Conservation (phyloP, 2,888 invertebrate genomes). For the Lingula anatina region DNA sequence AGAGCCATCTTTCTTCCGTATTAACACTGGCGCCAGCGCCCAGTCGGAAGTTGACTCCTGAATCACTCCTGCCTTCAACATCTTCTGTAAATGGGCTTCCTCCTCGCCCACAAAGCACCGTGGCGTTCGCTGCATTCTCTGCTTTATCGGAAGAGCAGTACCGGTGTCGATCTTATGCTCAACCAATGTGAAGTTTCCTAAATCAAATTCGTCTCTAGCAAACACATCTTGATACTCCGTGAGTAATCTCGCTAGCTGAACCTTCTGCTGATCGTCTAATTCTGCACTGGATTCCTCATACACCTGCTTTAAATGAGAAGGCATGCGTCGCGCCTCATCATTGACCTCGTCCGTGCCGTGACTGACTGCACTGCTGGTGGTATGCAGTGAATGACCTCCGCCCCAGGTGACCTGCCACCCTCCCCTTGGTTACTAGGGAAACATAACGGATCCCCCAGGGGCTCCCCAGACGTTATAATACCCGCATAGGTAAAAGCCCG, state of each 20-base stretch:
- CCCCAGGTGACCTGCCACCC: too few relatives aligned
- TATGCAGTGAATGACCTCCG: too few relatives aligned
- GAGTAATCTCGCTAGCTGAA: slow-evolving; percentile 1
- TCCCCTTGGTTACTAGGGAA: too few relatives aligned
- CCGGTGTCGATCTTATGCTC: slow-evolving; percentile 11
- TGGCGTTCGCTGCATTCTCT: slow-evolving; percentile 12
- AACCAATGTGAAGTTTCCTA: slow-evolving; percentile 8
- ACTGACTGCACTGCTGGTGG: too few relatives aligned
- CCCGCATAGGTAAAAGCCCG: slow-evolving; percentile 1
- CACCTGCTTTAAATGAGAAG: neutral
- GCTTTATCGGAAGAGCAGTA: slow-evolving; percentile 7
- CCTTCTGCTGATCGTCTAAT: neutral
- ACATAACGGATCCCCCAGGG: too few relatives aligned
- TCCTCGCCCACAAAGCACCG: slow-evolving; percentile 10
- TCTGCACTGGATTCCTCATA: neutral
- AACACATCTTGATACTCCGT: slow-evolving; percentile 7
- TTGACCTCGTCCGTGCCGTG: too few relatives aligned
- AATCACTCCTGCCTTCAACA: too few relatives aligned
- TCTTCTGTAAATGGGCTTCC: slow-evolving; percentile 10
- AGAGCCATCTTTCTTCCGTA: too few relatives aligned
- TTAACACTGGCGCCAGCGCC: too few relatives aligned
- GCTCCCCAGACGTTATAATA: too few relatives aligned
- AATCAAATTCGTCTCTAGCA: slow-evolving; percentile 10
- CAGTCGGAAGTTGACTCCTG: too few relatives aligned
- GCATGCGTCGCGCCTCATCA: neutral